A percentile compares a stretch with the other conserved stretches of the same genome.
Conservation (phyloP, 1,140 invertebrate species). For the Pectinophora gossypiella region DNA sequence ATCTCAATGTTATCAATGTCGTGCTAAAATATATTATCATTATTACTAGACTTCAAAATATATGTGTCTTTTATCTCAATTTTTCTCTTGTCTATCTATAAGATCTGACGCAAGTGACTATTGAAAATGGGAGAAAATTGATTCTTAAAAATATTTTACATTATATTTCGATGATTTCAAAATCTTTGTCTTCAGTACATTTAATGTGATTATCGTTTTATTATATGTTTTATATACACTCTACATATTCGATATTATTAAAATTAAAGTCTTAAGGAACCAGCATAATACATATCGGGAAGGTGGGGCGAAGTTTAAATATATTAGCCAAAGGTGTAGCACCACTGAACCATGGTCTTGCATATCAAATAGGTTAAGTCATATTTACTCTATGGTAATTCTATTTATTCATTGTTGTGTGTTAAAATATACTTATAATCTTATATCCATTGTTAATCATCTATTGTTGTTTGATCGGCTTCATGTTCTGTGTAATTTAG, state of each 20-base stretch:
- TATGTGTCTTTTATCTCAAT: neutral
- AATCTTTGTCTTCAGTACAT: neutral
- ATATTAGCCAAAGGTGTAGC: slow-evolving; percentile 14
- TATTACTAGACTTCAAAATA: slow-evolving; percentile 4
- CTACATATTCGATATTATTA: no score
- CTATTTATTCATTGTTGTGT: slow-evolving; percentile 38
- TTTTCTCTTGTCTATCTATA: neutral
- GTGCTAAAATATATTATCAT: no score
- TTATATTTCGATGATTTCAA: neutral
- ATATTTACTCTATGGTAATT: slow-evolving; percentile 24
- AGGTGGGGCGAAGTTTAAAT: slow-evolving; percentile 13
- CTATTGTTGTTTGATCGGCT: slow-evolving; percentile 21
- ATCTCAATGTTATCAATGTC: slow-evolving; percentile 6
- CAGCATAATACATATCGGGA: slow-evolving; percentile 53
- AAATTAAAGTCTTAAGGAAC: slow-evolving; percentile 43
- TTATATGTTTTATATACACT: neutral
- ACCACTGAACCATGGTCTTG: slow-evolving; percentile 30
- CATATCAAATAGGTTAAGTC: slow-evolving; percentile 61
- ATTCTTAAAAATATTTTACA: no score
- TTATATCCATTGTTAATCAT: slow-evolving; percentile 39
- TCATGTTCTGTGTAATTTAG: slow-evolving; percentile 5
- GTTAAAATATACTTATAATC: slow-evolving; percentile 34
- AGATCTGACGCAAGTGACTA: slow-evolving; percentile 4
- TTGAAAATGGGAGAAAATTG: neutral
- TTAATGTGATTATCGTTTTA: neutral